A percentile compares a stretch with the other conserved stretches of the same genome.
Conservation (phyloP, 2,113 vertebrate genomes). For the Ptyas mucosa region DNA sequence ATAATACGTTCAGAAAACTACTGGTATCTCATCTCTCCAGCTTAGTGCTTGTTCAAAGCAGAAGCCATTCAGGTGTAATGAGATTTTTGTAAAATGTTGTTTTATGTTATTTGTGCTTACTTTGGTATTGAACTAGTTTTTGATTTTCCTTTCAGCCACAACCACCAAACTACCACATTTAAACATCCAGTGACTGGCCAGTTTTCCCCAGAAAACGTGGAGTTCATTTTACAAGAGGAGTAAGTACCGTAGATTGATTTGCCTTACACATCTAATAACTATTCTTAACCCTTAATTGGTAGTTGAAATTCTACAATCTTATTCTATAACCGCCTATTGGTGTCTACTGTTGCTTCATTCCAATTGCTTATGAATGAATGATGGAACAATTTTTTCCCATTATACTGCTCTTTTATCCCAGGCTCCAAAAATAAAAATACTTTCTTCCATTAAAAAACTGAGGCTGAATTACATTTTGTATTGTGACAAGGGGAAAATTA, state of each 20-base stretch:
- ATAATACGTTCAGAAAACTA: constrained; percentile 39
- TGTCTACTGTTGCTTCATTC: background rate
- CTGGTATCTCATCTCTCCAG: constrained; percentile 29
- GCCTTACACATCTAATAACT: background rate
- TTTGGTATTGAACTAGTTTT: constrained; percentile 37
- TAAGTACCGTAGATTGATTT: constrained; percentile 72
- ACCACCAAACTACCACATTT: constrained; percentile 88
- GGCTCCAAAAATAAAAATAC: background rate
- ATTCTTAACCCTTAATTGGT: background rate
- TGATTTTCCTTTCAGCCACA: constrained; percentile 81
- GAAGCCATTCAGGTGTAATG: background rate
- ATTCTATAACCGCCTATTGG: background rate
- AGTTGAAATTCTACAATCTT: background rate
- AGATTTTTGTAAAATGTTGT: background rate
- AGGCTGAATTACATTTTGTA: background rate
- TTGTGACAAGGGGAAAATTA: background rate
- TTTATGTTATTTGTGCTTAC: constrained; percentile 14
- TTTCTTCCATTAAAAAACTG: background rate
- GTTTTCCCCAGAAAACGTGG: constrained; percentile 92
- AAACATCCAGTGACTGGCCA: constrained; percentile 93
- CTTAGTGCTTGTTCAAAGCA: background rate
- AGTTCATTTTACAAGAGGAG: constrained; percentile 92
- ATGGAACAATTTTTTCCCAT: background rate
- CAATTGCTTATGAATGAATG: background rate
- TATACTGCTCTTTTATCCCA: background rate